Evolutionary conservation across 1,140 invertebrate genomes (phyloP), one percentile per base, ranked within the genome.

Genomic region (Drosophila lacteicornis): DNA sequence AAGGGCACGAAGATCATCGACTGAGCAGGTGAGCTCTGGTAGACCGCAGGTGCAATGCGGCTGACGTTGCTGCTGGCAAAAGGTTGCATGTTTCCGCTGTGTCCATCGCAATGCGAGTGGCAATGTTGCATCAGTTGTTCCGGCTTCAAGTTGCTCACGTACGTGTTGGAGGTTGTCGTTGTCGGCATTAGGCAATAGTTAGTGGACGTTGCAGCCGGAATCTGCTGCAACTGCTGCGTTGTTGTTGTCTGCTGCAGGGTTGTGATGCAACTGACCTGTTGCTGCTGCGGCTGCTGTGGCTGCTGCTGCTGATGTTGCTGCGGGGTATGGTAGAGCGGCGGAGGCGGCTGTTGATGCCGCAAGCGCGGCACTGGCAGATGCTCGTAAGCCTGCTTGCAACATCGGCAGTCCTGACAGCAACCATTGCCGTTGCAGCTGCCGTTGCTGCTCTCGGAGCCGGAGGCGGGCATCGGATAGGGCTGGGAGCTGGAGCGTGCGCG

Each of bases 1-100:
- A 91, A 79, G 33, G 87, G 87, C 30, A 91, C 27, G 33, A 91
- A 79, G 25, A 87, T 74, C 87, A 91, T 87, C 25, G 88, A 63
- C 30, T 59, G 69, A 25, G 77, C 55, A 6, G 58, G 45, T 19
- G 30, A 45, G 13, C 27, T 49, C 17, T 67, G 59, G 47, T 43
- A 42, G 22, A 47, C 27, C 12, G 58, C 46, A 17, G 59, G 38
- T 12, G 59, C 13, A 33, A 33, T 60, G 65, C 42, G 8, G 33
- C 33, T 22, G 19, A 33, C 40, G 38, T 42, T 36, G 53, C 53
- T 56, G 58, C 33, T 49, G 25, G 19, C 13, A n/a, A 53, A 65
- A 11, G 49, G 38, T 9, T 57, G 73, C 49, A 49, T 43, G 40
- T 49, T 66, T 58, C 40, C 50, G 33, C 2, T 42, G 22, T 53